Evolutionary conservation across 2,888 invertebrate genomes (phyloP).

Genomic region (Amphipyra tragopoginis): DNA sequence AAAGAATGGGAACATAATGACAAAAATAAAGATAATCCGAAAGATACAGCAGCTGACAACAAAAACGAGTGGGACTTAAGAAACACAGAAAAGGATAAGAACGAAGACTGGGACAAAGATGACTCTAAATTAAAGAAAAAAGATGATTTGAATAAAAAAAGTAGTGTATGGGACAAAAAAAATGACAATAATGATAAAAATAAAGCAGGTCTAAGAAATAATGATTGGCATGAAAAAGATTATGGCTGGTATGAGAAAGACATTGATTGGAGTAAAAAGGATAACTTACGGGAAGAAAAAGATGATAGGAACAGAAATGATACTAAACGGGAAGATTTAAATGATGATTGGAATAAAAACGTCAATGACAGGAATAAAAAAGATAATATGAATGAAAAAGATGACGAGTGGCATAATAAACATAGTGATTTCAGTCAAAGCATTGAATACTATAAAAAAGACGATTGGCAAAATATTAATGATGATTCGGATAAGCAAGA

Average conservation of each 20-base stretch:
- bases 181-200: background rate
- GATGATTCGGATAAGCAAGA: too few species aligned
- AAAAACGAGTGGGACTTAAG: background rate
- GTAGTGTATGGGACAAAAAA: background rate
- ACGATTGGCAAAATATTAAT: too few species aligned
- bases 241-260: slow-evolving; percentile 3
- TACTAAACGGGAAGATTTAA: background rate
- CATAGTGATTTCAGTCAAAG: too few species aligned
- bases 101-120: background rate
- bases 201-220: background rate
- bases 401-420: slow-evolving; percentile 6
- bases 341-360: background rate
- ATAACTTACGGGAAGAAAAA: background rate
- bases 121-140: background rate
- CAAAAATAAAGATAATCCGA: background rate
- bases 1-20: background rate
- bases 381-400: slow-evolving; percentile 2
- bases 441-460: too few species aligned
- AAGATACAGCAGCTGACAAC: too few species aligned
- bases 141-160: background rate
- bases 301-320: background rate
- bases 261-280: background rate
- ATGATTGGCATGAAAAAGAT: background rate
- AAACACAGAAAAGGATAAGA: background rate
- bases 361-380: slow-evolving; percentile 22